A percentile compares a stretch with the other conserved stretches of the same genome.
Evolutionary conservation across 2,888 invertebrate species (phyloP).

Genomic region (Oligia latruncula): DNA sequence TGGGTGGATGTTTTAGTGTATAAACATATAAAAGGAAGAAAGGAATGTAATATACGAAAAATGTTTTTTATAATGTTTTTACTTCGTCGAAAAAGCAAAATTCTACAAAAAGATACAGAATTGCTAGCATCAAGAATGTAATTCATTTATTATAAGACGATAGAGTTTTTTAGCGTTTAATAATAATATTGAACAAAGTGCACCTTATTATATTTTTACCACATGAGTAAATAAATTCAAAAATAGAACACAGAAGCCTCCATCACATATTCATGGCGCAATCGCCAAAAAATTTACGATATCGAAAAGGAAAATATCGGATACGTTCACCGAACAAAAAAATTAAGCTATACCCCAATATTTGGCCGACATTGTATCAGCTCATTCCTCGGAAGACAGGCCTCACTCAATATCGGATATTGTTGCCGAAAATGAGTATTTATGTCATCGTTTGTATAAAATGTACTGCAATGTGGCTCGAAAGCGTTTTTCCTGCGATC

Average conservation of each 20-base stretch:
- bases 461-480: constrained; percentile 80
- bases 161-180: neutral
- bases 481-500: constrained; percentile 76
- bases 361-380: constrained; percentile 71
- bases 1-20: neutral
- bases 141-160: neutral
- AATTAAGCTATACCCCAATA: constrained; percentile 69
- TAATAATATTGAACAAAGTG: constrained; percentile 10
- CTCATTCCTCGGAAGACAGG: constrained; percentile 83
- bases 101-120: neutral
- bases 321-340: constrained; percentile 67
- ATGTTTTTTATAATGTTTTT: neutral
- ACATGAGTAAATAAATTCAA: constrained; percentile 57
- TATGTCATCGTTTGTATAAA: constrained; percentile 89
- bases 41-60: constrained; percentile 7
- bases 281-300: constrained; percentile 66
- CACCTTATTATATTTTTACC: constrained; percentile 29
- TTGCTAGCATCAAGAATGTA: neutral
- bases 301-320: constrained; percentile 68
- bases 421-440: constrained; percentile 90
- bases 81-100: neutral
- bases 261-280: constrained; percentile 68
- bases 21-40: constrained; percentile 8
- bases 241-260: constrained; percentile 51
- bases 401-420: constrained; percentile 90